Evolutionary conservation across 2,888 invertebrate species (phyloP), one percentile per base, ranked within the genome.

Genomic region (Drosophila meridionalis): DNA sequence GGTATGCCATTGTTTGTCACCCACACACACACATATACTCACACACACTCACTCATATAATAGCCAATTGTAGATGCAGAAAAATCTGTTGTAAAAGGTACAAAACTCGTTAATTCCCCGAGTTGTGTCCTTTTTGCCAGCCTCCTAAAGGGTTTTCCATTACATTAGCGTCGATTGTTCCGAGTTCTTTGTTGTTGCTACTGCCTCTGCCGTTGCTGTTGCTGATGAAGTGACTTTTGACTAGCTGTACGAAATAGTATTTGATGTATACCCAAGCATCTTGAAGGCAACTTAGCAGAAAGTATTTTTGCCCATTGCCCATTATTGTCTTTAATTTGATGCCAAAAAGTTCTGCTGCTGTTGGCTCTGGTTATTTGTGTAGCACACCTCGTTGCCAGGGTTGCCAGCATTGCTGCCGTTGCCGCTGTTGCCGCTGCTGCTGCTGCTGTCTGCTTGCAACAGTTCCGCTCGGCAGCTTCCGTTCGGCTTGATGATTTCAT

Each of bases 381-480:
- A 50, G 57, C 58, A 52, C 63, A 62, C 63, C 66, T 80, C 70
- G 76, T 30, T 42, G 70, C 66, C 55, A 48, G 58, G 28, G 47
- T 30, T 58, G 42, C 57, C 57, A 52, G 20, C 2, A 11, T 50
- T 55, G 28, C 47, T 26, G 20, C 4, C 8, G 42, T 32, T 69
- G 32, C 45, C 38, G 32, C 32, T 3, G 4, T 14, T 47, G 32
- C 42, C 43, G 32, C 42, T 38, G 30, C 20, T 53, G 34, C 6
- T 59, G 43, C 47, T 53, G 32, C 36, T 64, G 43, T 69, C 82
- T 83, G 67, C 53, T 52, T 75, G 82, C 63, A 82, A 85, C 89
- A 88, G 90, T 85, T 85, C 84, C 90, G 89, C 80, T 90, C 80
- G 83, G 88, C 87, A 85, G 90, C 87, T 90, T 85, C 90, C 85